These are phyloP conservation scores for Leistus spinibarbis DNA, from an alignment of 2,888 invertebrate species.

Conservation along the genomic window DNA sequence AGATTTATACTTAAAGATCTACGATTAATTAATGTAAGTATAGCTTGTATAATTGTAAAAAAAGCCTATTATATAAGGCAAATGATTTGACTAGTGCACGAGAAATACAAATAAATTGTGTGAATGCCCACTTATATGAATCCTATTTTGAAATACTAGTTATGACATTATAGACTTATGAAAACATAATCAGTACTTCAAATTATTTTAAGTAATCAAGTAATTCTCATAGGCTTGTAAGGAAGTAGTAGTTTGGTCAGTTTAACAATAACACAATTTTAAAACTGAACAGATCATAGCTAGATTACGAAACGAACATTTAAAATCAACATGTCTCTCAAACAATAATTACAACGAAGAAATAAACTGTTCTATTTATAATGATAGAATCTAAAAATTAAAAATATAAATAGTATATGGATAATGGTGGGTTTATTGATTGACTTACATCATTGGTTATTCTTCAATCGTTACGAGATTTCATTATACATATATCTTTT, in stretches of 20 bases:
- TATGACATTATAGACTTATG: not conserved
- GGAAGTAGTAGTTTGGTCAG: not conserved
- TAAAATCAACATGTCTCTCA: not conserved
- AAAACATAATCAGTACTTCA: not conserved
- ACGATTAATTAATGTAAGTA: not conserved
- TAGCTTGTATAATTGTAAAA: conserved; percentile 3
- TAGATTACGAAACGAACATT: not conserved
- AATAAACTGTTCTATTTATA: not conserved
- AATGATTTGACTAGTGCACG: conserved; percentile 22
- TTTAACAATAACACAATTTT: not conserved
- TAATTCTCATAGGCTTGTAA: not conserved
- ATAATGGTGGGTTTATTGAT: not conserved
- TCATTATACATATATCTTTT: not conserved
- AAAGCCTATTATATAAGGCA: conserved; percentile 3
- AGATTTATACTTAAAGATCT: not conserved
- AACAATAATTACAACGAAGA: not conserved
- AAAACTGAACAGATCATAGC: not conserved
- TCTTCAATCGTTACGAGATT: not conserved
- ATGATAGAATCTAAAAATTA: not conserved
- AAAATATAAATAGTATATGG: not conserved
- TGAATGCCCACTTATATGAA: not conserved
- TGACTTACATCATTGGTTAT: not conserved
- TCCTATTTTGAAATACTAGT: not conserved
- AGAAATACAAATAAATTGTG: not conserved
- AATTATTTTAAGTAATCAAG: not conserved